Evolutionary conservation across 2,797 vertebrate genomes (phyloP).

Genomic region (Naso thynnoides): DNA sequence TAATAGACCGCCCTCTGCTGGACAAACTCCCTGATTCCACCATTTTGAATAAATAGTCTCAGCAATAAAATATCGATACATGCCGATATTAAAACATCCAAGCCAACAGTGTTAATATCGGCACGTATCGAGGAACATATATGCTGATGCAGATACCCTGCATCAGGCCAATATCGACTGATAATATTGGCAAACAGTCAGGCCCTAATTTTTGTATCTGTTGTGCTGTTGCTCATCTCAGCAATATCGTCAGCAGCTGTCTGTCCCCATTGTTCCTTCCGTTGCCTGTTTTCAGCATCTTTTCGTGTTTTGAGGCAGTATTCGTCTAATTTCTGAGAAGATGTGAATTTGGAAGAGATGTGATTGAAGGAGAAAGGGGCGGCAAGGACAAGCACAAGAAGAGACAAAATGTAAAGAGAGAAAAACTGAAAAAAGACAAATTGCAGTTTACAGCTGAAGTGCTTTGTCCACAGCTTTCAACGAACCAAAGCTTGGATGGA

Average conservation of each 20-base stretch:
- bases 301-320: neutral
- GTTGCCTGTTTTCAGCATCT: neutral
- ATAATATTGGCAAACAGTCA: no score
- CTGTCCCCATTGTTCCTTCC: neutral
- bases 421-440: neutral
- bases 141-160: no score
- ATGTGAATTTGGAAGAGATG: neutral
- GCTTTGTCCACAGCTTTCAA: conserved; percentile 19
- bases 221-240: conserved; percentile 10
- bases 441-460: conserved; percentile 19
- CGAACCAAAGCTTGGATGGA: conserved; percentile 33
- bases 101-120: no score
- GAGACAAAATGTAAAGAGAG: neutral
- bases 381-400: neutral
- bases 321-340: neutral
- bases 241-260: neutral
- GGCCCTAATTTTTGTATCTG: neutral
- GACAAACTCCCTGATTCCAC: no score
- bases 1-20: no score
- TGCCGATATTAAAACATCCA: no score
- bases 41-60: no score
- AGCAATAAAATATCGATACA: no score
- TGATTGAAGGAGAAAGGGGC: neutral
- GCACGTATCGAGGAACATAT: no score
- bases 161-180: no score